phyloP scores from a whole-genome alignment of 2,797 vertebrate genomes.

The Eutrigla gurnardus region DNA sequence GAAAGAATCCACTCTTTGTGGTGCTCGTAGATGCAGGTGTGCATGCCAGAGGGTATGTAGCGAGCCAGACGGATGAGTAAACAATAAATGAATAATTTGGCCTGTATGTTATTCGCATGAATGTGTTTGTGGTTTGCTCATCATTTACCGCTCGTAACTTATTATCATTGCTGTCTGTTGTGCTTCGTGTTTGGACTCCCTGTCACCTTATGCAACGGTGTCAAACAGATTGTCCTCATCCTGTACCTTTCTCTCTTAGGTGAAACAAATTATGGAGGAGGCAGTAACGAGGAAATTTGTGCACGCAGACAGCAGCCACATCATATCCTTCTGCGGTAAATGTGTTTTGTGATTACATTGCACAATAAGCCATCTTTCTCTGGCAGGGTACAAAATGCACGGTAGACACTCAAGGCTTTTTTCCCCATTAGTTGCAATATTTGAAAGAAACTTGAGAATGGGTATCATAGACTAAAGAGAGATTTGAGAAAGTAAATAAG shows the following conservation, averaged over 20 bases:
- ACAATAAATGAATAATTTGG: not conserved
- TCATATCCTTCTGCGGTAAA: constrained; percentile 98
- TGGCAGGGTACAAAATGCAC: not conserved
- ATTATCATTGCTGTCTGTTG: not conserved
- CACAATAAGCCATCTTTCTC: not conserved
- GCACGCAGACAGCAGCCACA: constrained; percentile 98
- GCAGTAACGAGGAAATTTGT: constrained; percentile 97
- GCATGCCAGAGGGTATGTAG: not conserved
- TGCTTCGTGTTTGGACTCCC: constrained; percentile 22
- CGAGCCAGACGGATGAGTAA: not conserved
- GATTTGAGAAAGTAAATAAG: not conserved
- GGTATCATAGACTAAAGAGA: not conserved
- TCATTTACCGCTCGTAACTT: not conserved
- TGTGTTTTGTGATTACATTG: constrained; percentile 22
- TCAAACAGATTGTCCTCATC: constrained; percentile 37
- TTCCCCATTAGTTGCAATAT: constrained; percentile 1
- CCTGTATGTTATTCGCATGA: not conserved
- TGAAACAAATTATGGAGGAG: constrained; percentile 99
- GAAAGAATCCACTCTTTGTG: not conserved
- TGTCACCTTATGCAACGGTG: constrained; percentile 27
- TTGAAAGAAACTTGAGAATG: not conserved
- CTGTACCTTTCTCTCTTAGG: constrained; percentile 79
- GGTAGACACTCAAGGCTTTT: not conserved
- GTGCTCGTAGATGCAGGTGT: not conserved
- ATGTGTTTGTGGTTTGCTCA: constrained; percentile 4